phyloP scores from a whole-genome alignment of 2,797 vertebrate genomes.

The Muscicapa comitata region DNA sequence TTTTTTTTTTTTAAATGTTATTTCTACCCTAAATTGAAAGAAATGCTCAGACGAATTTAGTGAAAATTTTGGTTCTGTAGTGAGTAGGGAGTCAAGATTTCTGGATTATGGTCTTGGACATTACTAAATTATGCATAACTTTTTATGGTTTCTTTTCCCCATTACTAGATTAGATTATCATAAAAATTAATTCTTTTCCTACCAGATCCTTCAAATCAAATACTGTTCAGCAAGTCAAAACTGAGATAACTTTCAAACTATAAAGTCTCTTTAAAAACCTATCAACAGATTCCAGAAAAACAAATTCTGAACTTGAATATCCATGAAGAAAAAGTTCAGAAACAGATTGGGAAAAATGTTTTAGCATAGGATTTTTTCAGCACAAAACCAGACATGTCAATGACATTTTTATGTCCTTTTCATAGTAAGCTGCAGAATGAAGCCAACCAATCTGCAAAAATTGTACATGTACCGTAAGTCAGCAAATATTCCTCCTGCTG shows the following conservation, averaged over 20 bases:
- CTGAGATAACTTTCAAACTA: background rate
- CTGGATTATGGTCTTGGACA: background rate
- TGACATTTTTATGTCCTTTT: constrained; percentile 36
- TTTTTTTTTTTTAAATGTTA: background rate
- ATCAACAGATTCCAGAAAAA: background rate
- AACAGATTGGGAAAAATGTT: background rate
- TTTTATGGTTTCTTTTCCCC: background rate
- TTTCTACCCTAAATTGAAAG: background rate
- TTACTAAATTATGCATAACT: background rate
- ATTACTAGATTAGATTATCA: background rate
- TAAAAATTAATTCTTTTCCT: background rate
- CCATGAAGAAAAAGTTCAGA: constrained; percentile 20
- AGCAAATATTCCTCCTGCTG: constrained; percentile 35
- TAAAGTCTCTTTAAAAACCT: background rate
- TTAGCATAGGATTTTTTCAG: constrained; percentile 12
- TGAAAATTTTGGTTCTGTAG: background rate
- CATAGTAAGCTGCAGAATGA: constrained; percentile 17
- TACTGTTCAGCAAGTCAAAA: background rate
- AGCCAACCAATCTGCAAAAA: constrained; percentile 54
- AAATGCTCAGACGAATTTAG: background rate
- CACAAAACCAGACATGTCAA: constrained; percentile 29
- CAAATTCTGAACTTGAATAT: background rate
- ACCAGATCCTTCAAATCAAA: background rate
- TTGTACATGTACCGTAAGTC: background rate
- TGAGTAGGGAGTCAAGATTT: background rate